Conservation (phyloP, 2,113 vertebrate species). For the mouse (Mus musculus) region GRCm39 chrX:131236001-131236500, state of each 20-base stretch:
- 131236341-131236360: background rate
- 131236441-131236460: background rate
- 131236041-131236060: background rate
- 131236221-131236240: background rate
- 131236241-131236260: background rate
- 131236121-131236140: background rate
- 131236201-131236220: background rate
- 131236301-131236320: background rate
- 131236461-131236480: background rate
- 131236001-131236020: background rate
- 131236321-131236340: background rate
- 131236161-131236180: background rate
- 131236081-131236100: background rate
- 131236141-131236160: background rate
- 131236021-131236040: background rate
- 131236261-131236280: background rate
- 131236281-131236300: background rate
- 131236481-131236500: constrained; percentile 24
- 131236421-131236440: background rate
- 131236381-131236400: background rate
- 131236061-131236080: background rate
- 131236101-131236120: background rate
- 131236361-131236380: background rate
- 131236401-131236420: background rate
- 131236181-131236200: background rate